These are phyloP conservation scores for Euproctis similis DNA, from an alignment of 2,888 invertebrate genomes.

Conservation along the genomic window DNA sequence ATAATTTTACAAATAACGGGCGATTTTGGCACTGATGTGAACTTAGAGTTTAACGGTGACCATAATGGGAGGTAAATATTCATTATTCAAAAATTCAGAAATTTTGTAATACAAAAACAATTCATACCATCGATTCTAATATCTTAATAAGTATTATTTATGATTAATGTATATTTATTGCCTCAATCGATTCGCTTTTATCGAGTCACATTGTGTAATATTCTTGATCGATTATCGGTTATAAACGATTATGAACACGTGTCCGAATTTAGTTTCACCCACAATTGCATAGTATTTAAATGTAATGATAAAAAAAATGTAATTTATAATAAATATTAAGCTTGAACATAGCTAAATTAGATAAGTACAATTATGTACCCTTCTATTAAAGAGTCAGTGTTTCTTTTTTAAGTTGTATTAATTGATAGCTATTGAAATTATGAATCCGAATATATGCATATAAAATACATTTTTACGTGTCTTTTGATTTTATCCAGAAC, in stretches of 20 bases:
- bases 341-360: conserved; percentile 69
- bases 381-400: conserved; percentile 63
- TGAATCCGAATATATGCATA: conserved; percentile 74
- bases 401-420: conserved; percentile 69
- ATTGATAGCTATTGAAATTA: conserved; percentile 70
- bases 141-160: no score
- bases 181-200: no score
- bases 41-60: no score
- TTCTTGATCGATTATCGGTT: no score
- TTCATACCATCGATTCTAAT: no score
- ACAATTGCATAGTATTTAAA: conserved; percentile 39
- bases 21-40: no score
- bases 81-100: no score
- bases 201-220: no score
- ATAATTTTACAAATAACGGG: conserved; percentile 35
- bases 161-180: no score
- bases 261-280: conserved; percentile 15
- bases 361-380: conserved; percentile 50
- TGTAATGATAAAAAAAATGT: conserved; percentile 69
- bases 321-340: conserved; percentile 69
- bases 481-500: conserved; percentile 31
- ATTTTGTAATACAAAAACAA: no score
- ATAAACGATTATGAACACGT: no score
- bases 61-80: no score
- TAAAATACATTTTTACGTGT: conserved; percentile 53